Conservation (phyloP, 1,140 invertebrate species). For the Panagrolaimus sp. region DNA sequence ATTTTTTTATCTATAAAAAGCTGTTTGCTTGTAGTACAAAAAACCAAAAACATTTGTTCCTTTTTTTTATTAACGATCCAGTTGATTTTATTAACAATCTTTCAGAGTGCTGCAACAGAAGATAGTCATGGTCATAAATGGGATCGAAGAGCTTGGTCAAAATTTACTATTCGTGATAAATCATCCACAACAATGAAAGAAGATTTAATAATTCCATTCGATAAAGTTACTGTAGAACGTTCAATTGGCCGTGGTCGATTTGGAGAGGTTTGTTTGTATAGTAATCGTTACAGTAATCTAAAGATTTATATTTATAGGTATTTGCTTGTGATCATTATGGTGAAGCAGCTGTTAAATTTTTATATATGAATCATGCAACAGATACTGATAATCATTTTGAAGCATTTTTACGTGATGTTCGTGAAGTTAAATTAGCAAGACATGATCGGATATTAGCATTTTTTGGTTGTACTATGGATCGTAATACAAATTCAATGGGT, state of each 20-base stretch:
- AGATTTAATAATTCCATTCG: conserved; percentile 39
- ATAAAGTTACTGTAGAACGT: conserved; percentile 39
- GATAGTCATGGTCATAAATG: conserved; percentile 39
- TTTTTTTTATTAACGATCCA: neutral
- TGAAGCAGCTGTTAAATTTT: conserved; percentile 13
- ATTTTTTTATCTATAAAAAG: no score
- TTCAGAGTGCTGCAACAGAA: neutral
- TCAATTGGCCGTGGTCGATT: conserved; percentile 53
- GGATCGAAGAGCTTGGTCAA: conserved; percentile 51
- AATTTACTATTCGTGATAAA: conserved; percentile 49
- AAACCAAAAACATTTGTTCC: no score
- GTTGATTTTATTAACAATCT: no score
- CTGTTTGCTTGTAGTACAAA: no score
- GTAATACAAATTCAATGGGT: conserved; percentile 76
- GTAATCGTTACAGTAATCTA: neutral
- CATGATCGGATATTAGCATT: conserved; percentile 91
- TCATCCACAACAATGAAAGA: conserved; percentile 46
- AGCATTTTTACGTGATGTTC: conserved; percentile 1
- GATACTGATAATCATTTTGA: neutral
- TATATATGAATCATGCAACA: neutral
- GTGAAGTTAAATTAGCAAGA: conserved; percentile 67
- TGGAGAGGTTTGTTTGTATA: conserved; percentile 41
- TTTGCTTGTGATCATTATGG: conserved; percentile 27
- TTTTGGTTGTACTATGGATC: conserved; percentile 96
- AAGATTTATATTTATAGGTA: no score